Evolutionary conservation across 1,140 invertebrate genomes (phyloP).

Genomic region (Sitodiplosis mosellana): DNA sequence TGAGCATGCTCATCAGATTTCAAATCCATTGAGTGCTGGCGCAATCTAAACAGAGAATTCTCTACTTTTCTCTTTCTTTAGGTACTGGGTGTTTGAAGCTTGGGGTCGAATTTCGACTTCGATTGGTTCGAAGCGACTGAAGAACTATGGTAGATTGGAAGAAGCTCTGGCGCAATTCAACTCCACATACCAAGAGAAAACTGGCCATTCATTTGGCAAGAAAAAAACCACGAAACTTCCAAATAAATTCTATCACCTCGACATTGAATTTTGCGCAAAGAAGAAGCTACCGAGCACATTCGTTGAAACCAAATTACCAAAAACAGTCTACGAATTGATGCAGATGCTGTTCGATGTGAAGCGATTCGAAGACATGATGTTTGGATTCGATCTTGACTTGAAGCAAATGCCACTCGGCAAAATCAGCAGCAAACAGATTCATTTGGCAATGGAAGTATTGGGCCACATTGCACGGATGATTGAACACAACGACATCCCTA

Average conservation of each 20-base stretch:
- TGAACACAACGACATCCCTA: conserved; percentile 28
- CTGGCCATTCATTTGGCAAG: conserved; percentile 59
- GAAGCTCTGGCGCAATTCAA: conserved; percentile 50
- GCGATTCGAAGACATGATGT: conserved; percentile 77
- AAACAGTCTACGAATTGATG: conserved; percentile 67
- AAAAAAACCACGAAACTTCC: conserved; percentile 61
- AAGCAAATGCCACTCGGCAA: conserved; percentile 97
- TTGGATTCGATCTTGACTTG: conserved; percentile 91
- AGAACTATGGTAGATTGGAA: conserved; percentile 31
- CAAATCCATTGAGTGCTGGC: conserved; percentile 1
- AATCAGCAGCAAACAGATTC: conserved; percentile 78
- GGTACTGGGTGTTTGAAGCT: conserved; percentile 28
- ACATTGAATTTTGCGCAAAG: conserved; percentile 68
- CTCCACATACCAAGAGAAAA: conserved; percentile 60
- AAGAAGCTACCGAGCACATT: conserved; percentile 7
- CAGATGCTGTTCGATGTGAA: conserved; percentile 80
- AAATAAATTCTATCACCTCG: conserved; percentile 71
- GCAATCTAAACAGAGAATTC: not conserved
- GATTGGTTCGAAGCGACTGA: conserved; percentile 65
- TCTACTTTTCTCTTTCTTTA: not conserved
- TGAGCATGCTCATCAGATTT: not conserved
- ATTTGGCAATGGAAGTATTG: conserved; percentile 66
- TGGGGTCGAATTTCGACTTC: conserved; percentile 95
- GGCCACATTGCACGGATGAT: conserved; percentile 54
- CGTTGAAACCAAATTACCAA: conserved; percentile 44